These are phyloP conservation scores for Eudorcas thomsonii DNA, from an alignment of 2,113 vertebrate genomes.

Conservation along the genomic window DNA sequence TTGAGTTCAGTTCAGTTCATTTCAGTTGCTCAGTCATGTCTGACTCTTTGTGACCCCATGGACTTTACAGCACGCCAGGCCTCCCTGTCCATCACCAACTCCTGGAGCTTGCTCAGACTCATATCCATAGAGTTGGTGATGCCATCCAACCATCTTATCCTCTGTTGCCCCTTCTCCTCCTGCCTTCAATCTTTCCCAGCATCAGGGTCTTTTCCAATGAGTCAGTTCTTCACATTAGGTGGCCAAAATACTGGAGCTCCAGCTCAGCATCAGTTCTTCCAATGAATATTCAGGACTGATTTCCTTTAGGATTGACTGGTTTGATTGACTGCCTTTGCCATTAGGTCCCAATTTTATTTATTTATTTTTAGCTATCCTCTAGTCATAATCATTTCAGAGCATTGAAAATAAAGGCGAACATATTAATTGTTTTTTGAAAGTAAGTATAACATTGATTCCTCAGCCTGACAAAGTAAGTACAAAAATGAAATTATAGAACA, in stretches of 20 bases:
- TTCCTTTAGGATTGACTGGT: not conserved
- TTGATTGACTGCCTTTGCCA: not conserved
- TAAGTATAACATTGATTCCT: not conserved
- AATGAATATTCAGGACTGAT: not conserved
- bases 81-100: not conserved
- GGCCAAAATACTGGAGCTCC: not conserved
- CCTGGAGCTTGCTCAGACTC: not conserved
- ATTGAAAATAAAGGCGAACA: not conserved
- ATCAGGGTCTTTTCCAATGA: not conserved
- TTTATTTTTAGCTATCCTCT: not conserved
- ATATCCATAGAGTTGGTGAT: not conserved
- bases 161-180: not conserved
- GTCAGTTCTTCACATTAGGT: not conserved
- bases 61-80: not conserved
- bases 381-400: not conserved
- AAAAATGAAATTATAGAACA: not conserved
- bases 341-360: not conserved
- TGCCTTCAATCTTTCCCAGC: not conserved
- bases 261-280: not conserved
- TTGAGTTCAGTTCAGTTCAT: not conserved
- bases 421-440: not conserved
- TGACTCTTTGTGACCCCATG: fast-evolving
- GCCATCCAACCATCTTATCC: not conserved
- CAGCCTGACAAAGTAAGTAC: not conserved
- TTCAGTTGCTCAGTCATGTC: not conserved